Evolutionary conservation across 2,888 invertebrate genomes (phyloP).

Genomic region (Craniophora ligustri): DNA sequence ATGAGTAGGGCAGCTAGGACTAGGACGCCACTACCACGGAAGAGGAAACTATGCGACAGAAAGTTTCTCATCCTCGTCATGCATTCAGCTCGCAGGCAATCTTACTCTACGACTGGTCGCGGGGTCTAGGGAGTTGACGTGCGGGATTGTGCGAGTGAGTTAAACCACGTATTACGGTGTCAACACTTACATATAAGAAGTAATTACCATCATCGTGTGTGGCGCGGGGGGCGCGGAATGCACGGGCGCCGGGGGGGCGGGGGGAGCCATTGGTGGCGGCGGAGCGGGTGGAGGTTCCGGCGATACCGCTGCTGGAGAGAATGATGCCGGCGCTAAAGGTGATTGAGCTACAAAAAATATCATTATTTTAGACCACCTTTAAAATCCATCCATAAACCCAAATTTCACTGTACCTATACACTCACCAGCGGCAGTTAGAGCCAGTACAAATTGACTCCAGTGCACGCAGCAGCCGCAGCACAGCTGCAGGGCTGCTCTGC

Average conservation of each 20-base stretch:
- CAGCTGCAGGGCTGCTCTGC: conserved; percentile 91
- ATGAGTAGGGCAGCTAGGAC: conserved; percentile 72
- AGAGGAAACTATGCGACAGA: conserved; percentile 56
- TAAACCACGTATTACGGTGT: conserved; percentile 88
- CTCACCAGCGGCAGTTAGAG: conserved; percentile 85
- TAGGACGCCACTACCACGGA: conserved; percentile 64
- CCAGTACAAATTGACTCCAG: conserved; percentile 89
- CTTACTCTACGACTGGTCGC: conserved; percentile 57
- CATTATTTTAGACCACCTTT: not conserved
- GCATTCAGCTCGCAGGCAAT: conserved; percentile 74
- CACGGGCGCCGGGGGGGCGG: conserved; percentile 75
- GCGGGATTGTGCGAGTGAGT: conserved; percentile 84
- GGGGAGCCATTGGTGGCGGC: conserved; percentile 82
- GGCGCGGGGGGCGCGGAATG: conserved; percentile 81
- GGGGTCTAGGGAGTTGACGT: conserved; percentile 67
- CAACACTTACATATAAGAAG: conserved; percentile 89
- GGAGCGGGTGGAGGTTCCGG: conserved; percentile 90
- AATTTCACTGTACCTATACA: not conserved
- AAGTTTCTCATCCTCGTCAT: conserved; percentile 55
- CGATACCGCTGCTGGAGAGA: conserved; percentile 87
- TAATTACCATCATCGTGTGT: conserved; percentile 89
- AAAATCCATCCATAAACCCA: not conserved
- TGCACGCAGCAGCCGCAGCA: conserved; percentile 93
- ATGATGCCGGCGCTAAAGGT: conserved; percentile 89
- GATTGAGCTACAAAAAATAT: conserved; percentile 78